Percentiles rank a stretch among this genome's conserved stretches.
phyloP scores from a whole-genome alignment of 2,888 invertebrate species.

The Carcina quercana region DNA sequence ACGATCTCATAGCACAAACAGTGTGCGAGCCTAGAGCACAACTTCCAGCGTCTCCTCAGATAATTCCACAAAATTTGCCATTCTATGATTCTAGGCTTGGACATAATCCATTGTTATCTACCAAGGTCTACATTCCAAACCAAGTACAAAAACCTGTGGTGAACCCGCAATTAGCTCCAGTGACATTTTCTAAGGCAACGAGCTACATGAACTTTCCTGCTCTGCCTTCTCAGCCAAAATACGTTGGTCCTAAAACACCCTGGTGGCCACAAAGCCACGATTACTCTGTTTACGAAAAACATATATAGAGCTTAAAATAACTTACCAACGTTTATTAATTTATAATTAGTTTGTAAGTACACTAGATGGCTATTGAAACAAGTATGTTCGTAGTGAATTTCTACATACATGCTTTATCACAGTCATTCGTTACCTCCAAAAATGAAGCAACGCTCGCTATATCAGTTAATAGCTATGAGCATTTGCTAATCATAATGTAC shows the following conservation, averaged over 20 bases:
- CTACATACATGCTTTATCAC: too few species aligned
- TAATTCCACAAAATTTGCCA: background rate
- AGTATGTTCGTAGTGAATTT: too few species aligned
- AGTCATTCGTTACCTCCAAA: too few species aligned
- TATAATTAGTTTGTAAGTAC: too few species aligned
- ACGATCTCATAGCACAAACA: constrained; percentile 79
- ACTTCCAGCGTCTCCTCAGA: background rate
- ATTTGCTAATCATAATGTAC: too few species aligned
- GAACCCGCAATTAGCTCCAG: constrained; percentile 20
- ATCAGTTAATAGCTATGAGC: too few species aligned
- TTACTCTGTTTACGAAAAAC: constrained; percentile 35
- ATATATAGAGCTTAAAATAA: background rate
- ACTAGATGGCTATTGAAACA: too few species aligned
- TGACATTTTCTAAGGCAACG: constrained; percentile 24
- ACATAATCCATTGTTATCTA: constrained; percentile 10
- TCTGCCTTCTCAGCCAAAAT: constrained; percentile 19
- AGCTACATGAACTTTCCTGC: constrained; percentile 30
- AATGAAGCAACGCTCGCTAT: too few species aligned
- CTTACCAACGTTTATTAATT: too few species aligned
- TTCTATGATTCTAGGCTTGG: constrained; percentile 5
- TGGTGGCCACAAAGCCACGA: constrained; percentile 34
- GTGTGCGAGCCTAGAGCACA: constrained; percentile 75
- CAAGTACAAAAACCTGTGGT: constrained; percentile 9
- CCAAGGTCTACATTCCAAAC: constrained; percentile 12
- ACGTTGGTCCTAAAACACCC: constrained; percentile 15